A percentile compares a stretch with the other conserved stretches of the same genome.
Evolutionary conservation across 2,797 vertebrate genomes (phyloP).

Genomic region (Amblyraja radiata): DNA sequence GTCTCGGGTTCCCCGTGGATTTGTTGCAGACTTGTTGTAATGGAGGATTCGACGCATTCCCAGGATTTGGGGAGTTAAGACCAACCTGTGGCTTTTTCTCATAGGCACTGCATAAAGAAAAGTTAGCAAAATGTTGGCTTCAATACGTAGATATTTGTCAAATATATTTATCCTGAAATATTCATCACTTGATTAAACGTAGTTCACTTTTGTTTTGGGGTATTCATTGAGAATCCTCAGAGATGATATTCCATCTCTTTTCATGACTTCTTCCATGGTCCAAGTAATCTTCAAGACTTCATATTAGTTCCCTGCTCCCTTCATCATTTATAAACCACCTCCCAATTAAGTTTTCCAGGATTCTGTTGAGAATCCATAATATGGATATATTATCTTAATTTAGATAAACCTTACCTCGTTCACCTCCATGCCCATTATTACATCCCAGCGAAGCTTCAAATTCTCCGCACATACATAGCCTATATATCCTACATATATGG

Average conservation of each 20-base stretch:
- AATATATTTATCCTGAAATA: background rate
- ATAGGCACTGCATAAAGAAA: slow-evolving; percentile 69
- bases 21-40: slow-evolving; percentile 76
- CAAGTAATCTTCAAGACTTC: background rate
- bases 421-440: background rate
- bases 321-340: background rate
- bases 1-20: slow-evolving; percentile 60
- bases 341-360: background rate
- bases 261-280: background rate
- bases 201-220: background rate
- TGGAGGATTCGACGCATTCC: slow-evolving; percentile 63
- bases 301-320: background rate
- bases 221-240: background rate
- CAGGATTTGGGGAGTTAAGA: slow-evolving; percentile 70
- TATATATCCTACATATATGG: background rate
- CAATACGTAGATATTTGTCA: background rate
- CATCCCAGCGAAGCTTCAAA: background rate
- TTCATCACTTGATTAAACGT: background rate
- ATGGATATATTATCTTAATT: no score
- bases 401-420: background rate
- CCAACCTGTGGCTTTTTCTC: slow-evolving; percentile 71
- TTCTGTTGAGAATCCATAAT: background rate
- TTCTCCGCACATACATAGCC: background rate
- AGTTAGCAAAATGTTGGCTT: background rate
- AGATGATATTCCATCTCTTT: background rate